Evolutionary conservation across 2,888 invertebrate genomes (phyloP).

Genomic region (Diplolepis rosae): DNA sequence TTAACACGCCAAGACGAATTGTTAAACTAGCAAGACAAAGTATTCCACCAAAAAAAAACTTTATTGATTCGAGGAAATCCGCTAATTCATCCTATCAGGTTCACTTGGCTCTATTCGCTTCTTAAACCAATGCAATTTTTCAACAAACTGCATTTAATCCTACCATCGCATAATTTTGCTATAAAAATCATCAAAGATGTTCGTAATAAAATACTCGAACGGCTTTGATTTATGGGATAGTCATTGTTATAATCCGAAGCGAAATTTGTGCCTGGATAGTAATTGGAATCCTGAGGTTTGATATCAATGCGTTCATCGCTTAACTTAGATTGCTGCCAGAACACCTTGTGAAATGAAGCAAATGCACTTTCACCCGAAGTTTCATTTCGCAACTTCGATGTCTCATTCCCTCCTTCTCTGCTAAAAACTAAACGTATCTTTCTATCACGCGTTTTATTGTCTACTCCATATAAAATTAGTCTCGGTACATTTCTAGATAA

Average conservation of each 20-base stretch:
- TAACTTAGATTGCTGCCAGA: slow-evolving; percentile 18
- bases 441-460: slow-evolving; percentile 7
- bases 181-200: neutral
- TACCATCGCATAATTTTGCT: neutral
- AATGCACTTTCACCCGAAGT: slow-evolving; percentile 65
- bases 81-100: neutral
- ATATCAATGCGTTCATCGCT: no score
- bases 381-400: slow-evolving; percentile 54
- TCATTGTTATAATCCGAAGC: neutral
- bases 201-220: no score
- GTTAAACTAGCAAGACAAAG: slow-evolving; percentile 7
- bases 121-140: slow-evolving; percentile 19
- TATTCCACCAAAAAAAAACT: neutral
- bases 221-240: neutral
- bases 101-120: neutral
- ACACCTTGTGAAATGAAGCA: slow-evolving; percentile 63
- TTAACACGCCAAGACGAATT: slow-evolving; percentile 18
- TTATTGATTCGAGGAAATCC: slow-evolving; percentile 13
- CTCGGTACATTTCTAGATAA: neutral
- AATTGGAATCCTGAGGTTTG: neutral
- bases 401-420: slow-evolving; percentile 20
- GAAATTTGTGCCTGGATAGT: neutral
- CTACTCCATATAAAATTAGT: slow-evolving; percentile 22
- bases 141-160: no score
- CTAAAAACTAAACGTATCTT: neutral